These are phyloP conservation scores for Bugulina stolonifera DNA, from an alignment of 2,888 invertebrate genomes.

Conservation along the genomic window DNA sequence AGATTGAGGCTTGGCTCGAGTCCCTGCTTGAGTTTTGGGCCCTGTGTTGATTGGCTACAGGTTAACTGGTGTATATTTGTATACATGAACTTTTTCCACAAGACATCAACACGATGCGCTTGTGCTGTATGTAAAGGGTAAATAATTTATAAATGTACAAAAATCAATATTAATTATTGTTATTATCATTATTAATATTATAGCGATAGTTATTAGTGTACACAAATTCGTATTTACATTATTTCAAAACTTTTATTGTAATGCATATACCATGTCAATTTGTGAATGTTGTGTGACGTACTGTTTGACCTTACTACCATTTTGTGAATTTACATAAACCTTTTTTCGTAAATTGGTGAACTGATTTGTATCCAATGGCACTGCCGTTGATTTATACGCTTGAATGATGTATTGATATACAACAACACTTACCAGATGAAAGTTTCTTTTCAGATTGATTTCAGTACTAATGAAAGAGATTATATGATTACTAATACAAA, in stretches of 20 bases:
- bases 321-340: not conserved
- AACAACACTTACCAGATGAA: not conserved
- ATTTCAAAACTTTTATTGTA: not conserved
- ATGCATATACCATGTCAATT: not conserved
- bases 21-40: too few species aligned
- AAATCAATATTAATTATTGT: constrained; percentile 8
- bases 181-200: not conserved
- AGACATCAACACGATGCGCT: constrained; percentile 1
- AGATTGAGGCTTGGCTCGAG: not conserved
- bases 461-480: not conserved
- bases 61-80: constrained; percentile 21
- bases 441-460: not conserved
- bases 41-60: too few species aligned
- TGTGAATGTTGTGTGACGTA: not conserved
- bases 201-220: not conserved
- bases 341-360: not conserved
- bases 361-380: not conserved
- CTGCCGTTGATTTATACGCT: not conserved
- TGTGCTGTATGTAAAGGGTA: constrained; percentile 24
- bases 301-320: not conserved
- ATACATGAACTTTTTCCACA: constrained; percentile 15
- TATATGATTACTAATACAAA: not conserved
- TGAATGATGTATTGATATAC: not conserved
- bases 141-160: constrained; percentile 26
- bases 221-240: not conserved